Evolutionary conservation across 2,888 invertebrate species (phyloP).

Genomic region (Lampropteryx suffumata): DNA sequence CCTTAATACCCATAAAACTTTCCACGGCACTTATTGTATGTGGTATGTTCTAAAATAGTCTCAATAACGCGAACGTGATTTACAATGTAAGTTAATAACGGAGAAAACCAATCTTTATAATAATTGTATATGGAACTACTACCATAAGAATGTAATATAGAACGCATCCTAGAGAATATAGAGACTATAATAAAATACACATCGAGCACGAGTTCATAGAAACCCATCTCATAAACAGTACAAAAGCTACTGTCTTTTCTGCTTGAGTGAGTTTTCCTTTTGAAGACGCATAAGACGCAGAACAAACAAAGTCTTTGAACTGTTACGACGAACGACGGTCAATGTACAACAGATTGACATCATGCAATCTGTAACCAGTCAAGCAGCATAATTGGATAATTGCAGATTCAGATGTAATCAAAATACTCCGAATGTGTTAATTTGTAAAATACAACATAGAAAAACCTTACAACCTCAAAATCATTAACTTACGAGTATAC

Average conservation of each 20-base stretch:
- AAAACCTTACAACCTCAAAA: too few relatives aligned
- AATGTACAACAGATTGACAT: constrained; percentile 49
- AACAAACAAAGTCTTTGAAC: constrained; percentile 37
- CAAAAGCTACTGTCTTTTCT: constrained; percentile 9
- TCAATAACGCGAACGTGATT: constrained; percentile 31
- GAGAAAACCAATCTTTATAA: too few relatives aligned
- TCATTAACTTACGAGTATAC: too few relatives aligned
- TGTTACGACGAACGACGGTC: constrained; percentile 38
- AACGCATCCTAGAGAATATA: background rate
- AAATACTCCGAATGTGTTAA: too few relatives aligned
- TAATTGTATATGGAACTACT: background rate
- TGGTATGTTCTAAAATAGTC: constrained; percentile 39
- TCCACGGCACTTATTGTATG: constrained; percentile 41
- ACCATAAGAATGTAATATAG: background rate
- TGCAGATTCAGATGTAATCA: constrained; percentile 27
- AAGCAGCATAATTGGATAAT: constrained; percentile 36
- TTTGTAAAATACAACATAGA: too few relatives aligned
- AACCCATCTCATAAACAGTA: background rate
- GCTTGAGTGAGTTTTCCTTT: constrained; percentile 25
- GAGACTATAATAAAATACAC: too few relatives aligned
- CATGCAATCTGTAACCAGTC: constrained; percentile 49
- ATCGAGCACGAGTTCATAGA: background rate
- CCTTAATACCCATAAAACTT: constrained; percentile 44
- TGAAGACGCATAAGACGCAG: constrained; percentile 31
- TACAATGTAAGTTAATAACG: constrained; percentile 3